Evolutionary conservation across 2,113 vertebrate species (phyloP), one percentile per base, ranked within the genome.

Genomic region (Centropus bengalensis): DNA sequence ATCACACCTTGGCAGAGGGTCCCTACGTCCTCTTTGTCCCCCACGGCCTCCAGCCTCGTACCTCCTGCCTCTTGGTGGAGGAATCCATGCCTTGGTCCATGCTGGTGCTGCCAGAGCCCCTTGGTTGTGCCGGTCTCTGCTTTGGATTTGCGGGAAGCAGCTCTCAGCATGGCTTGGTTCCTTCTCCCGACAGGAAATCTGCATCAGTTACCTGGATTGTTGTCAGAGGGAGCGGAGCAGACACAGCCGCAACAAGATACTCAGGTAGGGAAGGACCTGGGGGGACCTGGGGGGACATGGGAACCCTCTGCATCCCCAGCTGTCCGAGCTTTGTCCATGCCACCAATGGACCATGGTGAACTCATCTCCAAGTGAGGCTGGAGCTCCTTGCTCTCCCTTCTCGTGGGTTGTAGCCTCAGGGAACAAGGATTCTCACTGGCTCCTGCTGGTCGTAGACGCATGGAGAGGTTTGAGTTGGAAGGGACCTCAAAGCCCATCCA

Each of bases 171-270:
- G 4, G 0, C 45, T 64, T 2, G 1, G 69, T 80, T 74, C n/a
- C 28, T 82, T 88, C 89, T 64, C 93, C 82, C 54, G 8, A n/a
- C 95, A 99, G 99, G 99, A 99, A 96, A 98, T 99, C 97, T 99
- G 99, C 92, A 99, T 99, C 98, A 99, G 99, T 96, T 99, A 99
- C 55, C 91, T 99, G 82, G 99, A 99, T 88, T 99, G 99, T 96
- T 99, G 99, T 94, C 99, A 99, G 97, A 97, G 99, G 68, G 99
- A 99, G 69, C 95, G 99, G 52, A 99, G 99, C 98, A 98, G 99
- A 45, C 99, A 99, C 82, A 99, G 99, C 97, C 98, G 99, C 81
- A 98, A 99, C 97, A 99, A 99, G 98, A 98, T 98, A 90, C 98
- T 99, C 98, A 99, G 99, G 99, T 99, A 98, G 60, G 89, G 69